These are phyloP conservation scores for Limnothrissa miodon DNA, from an alignment of 2,113 vertebrate species.

Conservation along the genomic window DNA sequence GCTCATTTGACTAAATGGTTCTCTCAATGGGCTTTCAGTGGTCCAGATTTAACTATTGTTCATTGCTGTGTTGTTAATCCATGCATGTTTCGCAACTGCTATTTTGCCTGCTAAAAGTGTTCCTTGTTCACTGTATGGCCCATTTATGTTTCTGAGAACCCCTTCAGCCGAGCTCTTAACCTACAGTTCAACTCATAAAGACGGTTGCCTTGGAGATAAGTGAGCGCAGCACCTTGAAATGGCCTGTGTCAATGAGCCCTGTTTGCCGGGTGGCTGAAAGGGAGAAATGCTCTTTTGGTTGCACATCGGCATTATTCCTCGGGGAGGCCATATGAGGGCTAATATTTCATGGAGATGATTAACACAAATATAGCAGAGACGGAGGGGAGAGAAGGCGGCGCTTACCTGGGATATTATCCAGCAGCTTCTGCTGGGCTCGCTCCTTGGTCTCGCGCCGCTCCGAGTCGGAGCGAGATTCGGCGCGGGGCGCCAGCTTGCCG, in stretches of 20 bases:
- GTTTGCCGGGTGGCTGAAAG: not conserved
- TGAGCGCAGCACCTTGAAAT: not conserved
- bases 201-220: not conserved
- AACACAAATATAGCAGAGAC: not conserved
- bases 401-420: conserved; percentile 97
- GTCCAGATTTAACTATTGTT: not conserved
- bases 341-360: not conserved
- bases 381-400: not conserved
- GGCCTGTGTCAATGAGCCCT: not conserved
- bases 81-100: not conserved
- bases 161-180: not conserved
- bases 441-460: conserved; percentile 87
- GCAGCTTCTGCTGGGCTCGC: conserved; percentile 92
- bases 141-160: not conserved
- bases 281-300: not conserved
- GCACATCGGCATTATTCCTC: not conserved
- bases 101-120: not conserved
- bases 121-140: not conserved
- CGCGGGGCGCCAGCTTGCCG: conserved; percentile 81
- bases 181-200: not conserved
- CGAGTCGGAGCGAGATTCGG: conserved; percentile 69
- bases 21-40: not conserved
- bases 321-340: not conserved
- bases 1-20: not conserved
- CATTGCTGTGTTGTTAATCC: not conserved